A percentile compares a stretch with the other conserved stretches of the same genome.
These are phyloP conservation scores for Ceyx cyanopectus DNA, from an alignment of 2,113 vertebrate genomes.

Conservation along the genomic window DNA sequence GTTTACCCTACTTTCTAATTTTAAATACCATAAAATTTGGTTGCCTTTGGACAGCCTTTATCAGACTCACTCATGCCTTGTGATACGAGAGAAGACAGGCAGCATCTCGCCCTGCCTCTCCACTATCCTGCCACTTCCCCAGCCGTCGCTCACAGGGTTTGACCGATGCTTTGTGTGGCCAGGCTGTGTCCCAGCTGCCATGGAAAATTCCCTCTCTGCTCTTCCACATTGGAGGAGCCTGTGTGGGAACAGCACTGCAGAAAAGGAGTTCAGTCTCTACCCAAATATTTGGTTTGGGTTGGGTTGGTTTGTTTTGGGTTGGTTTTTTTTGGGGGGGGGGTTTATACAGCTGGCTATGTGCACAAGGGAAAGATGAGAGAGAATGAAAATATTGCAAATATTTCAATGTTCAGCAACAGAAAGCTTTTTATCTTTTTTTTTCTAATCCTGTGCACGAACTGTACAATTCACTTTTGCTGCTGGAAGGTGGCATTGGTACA, in stretches of 20 bases:
- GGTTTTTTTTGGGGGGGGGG: too few relatives aligned
- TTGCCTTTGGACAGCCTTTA: neutral
- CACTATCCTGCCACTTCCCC: neutral
- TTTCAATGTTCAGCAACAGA: neutral
- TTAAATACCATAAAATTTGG: neutral
- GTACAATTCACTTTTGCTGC: neutral
- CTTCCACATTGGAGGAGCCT: neutral
- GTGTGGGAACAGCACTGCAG: neutral
- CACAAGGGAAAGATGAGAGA: neutral
- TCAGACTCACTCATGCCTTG: neutral
- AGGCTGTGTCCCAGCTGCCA: neutral
- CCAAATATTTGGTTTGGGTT: neutral
- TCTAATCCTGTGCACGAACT: neutral
- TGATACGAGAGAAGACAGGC: neutral
- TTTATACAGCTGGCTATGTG: neutral
- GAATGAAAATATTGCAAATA: neutral
- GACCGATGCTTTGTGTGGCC: neutral
- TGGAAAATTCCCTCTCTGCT: neutral
- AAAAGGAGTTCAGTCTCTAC: neutral
- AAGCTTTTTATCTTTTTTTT: neutral
- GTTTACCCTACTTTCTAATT: neutral
- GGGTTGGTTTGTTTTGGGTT: neutral
- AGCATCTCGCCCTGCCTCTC: neutral
- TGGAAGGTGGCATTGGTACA: neutral
- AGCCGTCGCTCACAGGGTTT: rapidly evolving